phyloP scores from a whole-genome alignment of 1,140 invertebrate species.

The Teleopsis dalmanni region DNA sequence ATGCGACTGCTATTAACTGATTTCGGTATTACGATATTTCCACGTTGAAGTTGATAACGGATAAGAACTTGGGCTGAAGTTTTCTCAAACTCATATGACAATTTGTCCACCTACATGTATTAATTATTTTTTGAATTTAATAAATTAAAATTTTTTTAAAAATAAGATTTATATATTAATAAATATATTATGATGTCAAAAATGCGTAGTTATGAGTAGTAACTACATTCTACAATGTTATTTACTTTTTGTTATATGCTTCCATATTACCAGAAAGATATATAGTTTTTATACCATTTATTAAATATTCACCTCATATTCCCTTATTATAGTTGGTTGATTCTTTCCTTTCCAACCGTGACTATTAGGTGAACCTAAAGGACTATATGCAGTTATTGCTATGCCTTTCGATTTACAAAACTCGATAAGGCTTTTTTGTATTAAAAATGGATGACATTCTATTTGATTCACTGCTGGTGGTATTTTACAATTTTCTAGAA shows the following conservation, averaged over 20 bases:
- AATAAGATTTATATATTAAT: too few species aligned
- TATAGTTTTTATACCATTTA: background rate
- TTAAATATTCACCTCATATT: too few species aligned
- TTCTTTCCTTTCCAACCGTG: slow-evolving; percentile 22
- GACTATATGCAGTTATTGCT: slow-evolving; percentile 68
- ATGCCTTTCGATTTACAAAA: slow-evolving; percentile 65
- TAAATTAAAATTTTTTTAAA: too few species aligned
- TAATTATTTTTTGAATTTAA: too few species aligned
- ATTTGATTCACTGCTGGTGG: slow-evolving; percentile 70
- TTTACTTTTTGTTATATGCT: too few species aligned
- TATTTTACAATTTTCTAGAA: slow-evolving; percentile 59
- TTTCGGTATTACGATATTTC: slow-evolving; percentile 50
- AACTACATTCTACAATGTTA: too few species aligned
- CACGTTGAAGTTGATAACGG: slow-evolving; percentile 53
- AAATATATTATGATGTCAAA: too few species aligned
- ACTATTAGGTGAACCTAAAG: slow-evolving; percentile 60
- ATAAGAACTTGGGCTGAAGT: slow-evolving; percentile 55
- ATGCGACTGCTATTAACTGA: slow-evolving; percentile 57
- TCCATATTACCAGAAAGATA: too few species aligned
- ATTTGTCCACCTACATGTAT: too few species aligned
- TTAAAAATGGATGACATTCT: slow-evolving; percentile 82
- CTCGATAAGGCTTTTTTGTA: slow-evolving; percentile 65
- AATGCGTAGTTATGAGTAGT: too few species aligned
- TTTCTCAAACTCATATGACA: too few species aligned
- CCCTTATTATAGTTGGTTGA: background rate